A percentile compares a stretch with the other conserved stretches of the same genome.
phyloP scores from a whole-genome alignment of 2,113 vertebrate species.

The Clupea harengus region DNA sequence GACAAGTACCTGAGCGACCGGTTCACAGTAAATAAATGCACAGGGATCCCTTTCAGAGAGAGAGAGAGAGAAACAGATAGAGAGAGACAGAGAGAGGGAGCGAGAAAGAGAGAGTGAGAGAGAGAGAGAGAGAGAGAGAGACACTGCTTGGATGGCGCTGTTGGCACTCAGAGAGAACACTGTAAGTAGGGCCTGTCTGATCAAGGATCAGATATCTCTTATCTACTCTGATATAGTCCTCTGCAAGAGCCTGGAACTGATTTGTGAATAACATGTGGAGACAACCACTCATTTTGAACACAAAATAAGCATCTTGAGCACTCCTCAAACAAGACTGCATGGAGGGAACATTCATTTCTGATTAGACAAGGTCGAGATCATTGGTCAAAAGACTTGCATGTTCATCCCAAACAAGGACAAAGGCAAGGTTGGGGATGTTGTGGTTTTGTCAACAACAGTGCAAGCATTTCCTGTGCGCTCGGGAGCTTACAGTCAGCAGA shows the following conservation, averaged over 20 bases:
- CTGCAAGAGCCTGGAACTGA: slow-evolving; percentile 12
- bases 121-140: background rate
- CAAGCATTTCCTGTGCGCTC: background rate
- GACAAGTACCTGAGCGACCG: slow-evolving; percentile 44
- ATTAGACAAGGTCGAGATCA: background rate
- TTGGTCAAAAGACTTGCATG: background rate
- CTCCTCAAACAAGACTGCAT: background rate
- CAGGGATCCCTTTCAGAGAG: slow-evolving; percentile 11
- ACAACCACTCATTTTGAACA: background rate
- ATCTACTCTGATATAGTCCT: slow-evolving; percentile 4
- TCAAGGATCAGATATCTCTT: slow-evolving; percentile 9
- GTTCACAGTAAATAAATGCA: slow-evolving; percentile 46
- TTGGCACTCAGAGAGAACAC: slow-evolving; percentile 11
- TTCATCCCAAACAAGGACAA: background rate
- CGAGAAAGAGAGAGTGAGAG: background rate
- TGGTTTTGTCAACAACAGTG: background rate
- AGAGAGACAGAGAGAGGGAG: background rate
- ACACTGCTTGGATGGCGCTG: background rate
- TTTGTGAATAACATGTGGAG: slow-evolving; percentile 3
- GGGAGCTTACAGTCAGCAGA: background rate
- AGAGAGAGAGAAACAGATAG: background rate
- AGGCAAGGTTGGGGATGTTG: background rate
- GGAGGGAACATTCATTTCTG: slow-evolving; percentile 3
- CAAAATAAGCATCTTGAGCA: background rate
- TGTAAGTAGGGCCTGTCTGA: background rate